phyloP scores from a whole-genome alignment of 2,888 invertebrate genomes.

The Sarcophaga caerulescens region DNA sequence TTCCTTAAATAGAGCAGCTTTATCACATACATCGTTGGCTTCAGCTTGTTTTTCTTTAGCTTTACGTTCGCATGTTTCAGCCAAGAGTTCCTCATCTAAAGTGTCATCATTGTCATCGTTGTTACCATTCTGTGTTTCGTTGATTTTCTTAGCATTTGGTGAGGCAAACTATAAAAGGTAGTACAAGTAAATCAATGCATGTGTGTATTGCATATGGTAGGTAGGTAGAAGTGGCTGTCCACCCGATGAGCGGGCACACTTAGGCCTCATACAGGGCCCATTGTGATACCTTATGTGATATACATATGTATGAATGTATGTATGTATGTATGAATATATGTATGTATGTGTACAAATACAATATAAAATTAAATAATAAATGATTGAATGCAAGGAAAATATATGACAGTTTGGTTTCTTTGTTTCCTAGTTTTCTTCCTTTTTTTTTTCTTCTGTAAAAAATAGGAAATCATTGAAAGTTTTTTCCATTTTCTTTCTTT shows the following conservation, averaged over 20 bases:
- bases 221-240: no score
- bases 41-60: constrained; percentile 40
- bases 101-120: constrained; percentile 70
- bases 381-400: neutral
- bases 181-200: neutral
- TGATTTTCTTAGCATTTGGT: constrained; percentile 75
- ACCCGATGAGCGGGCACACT: no score
- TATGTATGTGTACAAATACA: neutral
- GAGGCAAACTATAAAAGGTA: constrained; percentile 74
- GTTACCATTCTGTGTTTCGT: constrained; percentile 72
- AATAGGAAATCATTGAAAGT: constrained; percentile 38
- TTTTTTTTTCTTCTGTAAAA: no score
- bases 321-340: neutral
- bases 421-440: neutral
- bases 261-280: no score
- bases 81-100: constrained; percentile 76
- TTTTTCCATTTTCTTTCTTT: constrained; percentile 1
- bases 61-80: constrained; percentile 68
- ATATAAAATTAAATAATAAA: no score
- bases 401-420: constrained; percentile 10
- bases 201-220: neutral
- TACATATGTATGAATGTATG: neutral
- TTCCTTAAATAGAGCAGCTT: constrained; percentile 88
- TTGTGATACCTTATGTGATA: no score
- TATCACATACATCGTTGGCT: constrained; percentile 77